Evolutionary conservation across 2,797 vertebrate genomes (phyloP).

Genomic region (Esox lucius): DNA sequence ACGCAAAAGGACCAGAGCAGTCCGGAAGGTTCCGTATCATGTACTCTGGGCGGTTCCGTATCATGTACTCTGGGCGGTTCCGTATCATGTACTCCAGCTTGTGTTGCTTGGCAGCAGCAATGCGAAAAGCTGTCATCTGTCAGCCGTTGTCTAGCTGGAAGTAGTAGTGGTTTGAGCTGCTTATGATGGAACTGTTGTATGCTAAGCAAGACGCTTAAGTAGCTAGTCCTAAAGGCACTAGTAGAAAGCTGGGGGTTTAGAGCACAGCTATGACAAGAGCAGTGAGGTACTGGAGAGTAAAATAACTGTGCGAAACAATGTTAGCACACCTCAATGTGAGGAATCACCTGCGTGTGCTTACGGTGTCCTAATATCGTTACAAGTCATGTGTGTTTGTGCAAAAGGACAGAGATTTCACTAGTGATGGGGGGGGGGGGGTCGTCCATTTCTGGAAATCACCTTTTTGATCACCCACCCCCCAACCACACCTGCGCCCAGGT

Average conservation of each 20-base stretch:
- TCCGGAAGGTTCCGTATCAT: slow-evolving; percentile 68
- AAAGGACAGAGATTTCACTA: background rate
- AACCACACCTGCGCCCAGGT: too few species aligned
- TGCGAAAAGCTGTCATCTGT: slow-evolving; percentile 63
- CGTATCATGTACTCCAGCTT: slow-evolving; percentile 74
- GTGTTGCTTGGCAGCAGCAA: slow-evolving; percentile 67
- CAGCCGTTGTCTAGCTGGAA: slow-evolving; percentile 51
- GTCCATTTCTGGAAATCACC: too few species aligned
- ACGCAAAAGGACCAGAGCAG: slow-evolving; percentile 66
- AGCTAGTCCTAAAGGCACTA: slow-evolving; percentile 47
- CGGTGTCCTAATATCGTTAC: slow-evolving; percentile 21
- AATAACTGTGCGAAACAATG: slow-evolving; percentile 33
- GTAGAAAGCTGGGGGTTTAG: slow-evolving; percentile 29
- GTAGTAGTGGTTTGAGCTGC: slow-evolving; percentile 50
- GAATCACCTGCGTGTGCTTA: slow-evolving; percentile 21
- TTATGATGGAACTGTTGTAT: slow-evolving; percentile 54
- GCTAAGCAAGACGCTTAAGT: slow-evolving; percentile 38
- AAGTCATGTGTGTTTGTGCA: slow-evolving; percentile 39
- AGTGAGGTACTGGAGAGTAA: too few species aligned
- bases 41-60: slow-evolving; percentile 72
- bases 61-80: slow-evolving; percentile 75
- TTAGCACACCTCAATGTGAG: slow-evolving; percentile 37
- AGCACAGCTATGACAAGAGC: too few species aligned
- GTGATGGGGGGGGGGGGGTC: too few species aligned
- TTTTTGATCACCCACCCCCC: too few species aligned